These are phyloP conservation scores for Phocides pigmalion DNA, from an alignment of 1,140 invertebrate genomes.

Conservation along the genomic window DNA sequence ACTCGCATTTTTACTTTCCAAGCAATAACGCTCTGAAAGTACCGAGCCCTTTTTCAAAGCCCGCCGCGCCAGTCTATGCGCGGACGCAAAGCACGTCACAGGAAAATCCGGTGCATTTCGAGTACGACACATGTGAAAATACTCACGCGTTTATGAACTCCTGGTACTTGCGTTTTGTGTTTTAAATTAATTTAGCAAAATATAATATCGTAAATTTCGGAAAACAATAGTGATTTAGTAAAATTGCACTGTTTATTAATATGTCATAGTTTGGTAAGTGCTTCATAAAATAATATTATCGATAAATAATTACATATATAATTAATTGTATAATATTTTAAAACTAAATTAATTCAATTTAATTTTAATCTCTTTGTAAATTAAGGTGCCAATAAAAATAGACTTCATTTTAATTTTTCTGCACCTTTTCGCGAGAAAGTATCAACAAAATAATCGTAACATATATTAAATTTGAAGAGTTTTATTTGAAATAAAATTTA, in stretches of 20 bases:
- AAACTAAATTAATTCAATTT: too few species aligned
- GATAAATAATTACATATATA: too few species aligned
- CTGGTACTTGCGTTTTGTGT: constrained; percentile 30
- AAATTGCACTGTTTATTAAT: background rate
- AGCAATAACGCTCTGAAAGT: constrained; percentile 43
- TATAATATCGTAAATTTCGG: too few species aligned
- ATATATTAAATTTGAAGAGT: too few species aligned
- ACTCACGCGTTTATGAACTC: constrained; percentile 33
- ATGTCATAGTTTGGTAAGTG: background rate
- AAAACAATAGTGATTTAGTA: background rate
- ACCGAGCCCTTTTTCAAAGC: constrained; percentile 58
- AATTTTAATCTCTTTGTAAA: too few species aligned
- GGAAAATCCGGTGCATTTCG: constrained; percentile 44
- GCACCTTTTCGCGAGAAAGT: too few species aligned
- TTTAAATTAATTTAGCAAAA: too few species aligned
- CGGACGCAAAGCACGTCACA: constrained; percentile 45
- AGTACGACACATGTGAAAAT: constrained; percentile 17
- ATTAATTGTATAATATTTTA: too few species aligned
- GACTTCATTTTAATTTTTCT: too few species aligned
- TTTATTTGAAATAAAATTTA: too few species aligned
- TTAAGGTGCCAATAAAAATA: too few species aligned
- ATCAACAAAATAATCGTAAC: too few species aligned
- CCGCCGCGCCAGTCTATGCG: constrained; percentile 42
- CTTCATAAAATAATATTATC: background rate
- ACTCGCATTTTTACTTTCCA: constrained; percentile 67